phyloP scores from a whole-genome alignment of 1,140 invertebrate genomes.

The Zaprionus inermis region DNA sequence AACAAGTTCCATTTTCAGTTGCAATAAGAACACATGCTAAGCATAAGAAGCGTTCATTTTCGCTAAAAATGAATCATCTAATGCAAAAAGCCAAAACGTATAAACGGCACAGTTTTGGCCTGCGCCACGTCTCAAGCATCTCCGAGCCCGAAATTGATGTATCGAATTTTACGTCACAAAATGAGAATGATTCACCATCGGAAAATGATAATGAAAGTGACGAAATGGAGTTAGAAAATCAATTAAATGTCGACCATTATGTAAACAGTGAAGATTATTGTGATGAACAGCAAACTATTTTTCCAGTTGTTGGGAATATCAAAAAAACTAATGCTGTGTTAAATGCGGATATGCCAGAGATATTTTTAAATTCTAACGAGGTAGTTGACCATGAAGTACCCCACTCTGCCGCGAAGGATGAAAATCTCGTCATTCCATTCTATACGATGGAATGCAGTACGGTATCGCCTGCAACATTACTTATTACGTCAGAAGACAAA shows the following conservation, averaged over 20 bases:
- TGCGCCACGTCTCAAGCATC: constrained; percentile 59
- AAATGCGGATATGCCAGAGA: constrained; percentile 26
- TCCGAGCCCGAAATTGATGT: constrained; percentile 68
- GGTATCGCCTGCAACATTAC: not conserved
- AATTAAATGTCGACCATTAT: not conserved
- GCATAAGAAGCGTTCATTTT: constrained; percentile 63
- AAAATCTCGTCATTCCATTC: not conserved
- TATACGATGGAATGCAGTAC: not conserved
- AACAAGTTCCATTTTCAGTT: constrained; percentile 32
- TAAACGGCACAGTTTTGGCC: constrained; percentile 71
- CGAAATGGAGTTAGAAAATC: not conserved
- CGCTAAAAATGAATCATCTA: constrained; percentile 70
- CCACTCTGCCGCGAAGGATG: not conserved
- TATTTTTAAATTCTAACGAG: constrained; percentile 31
- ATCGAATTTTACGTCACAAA: constrained; percentile 60
- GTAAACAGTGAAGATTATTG: not conserved
- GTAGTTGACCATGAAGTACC: not conserved
- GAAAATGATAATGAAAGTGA: constrained; percentile 17
- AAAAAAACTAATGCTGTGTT: constrained; percentile 27
- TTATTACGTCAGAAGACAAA: constrained; percentile 2
- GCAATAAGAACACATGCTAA: constrained; percentile 3
- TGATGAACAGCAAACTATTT: constrained; percentile 28
- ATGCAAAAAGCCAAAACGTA: constrained; percentile 80
- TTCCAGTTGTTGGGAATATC: constrained; percentile 61
- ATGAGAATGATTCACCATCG: constrained; percentile 58